A percentile compares a stretch with the other conserved stretches of the same genome.
Evolutionary conservation across 1,140 invertebrate genomes (phyloP).

Genomic region (Drosophila subobscura): DNA sequence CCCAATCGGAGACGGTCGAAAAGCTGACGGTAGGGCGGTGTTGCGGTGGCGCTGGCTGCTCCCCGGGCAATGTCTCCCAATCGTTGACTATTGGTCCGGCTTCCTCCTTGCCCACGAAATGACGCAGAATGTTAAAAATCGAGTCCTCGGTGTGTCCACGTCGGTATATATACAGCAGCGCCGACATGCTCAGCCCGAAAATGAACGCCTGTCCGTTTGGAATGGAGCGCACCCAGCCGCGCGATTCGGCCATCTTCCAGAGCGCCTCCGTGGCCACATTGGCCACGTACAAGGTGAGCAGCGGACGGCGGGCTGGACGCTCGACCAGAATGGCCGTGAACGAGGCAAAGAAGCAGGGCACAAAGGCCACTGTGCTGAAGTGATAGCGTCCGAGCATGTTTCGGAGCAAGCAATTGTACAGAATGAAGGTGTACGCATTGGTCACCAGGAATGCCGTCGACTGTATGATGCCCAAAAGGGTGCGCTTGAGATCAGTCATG

Average conservation of each 20-base stretch:
- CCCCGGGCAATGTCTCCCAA: conserved; percentile 2
- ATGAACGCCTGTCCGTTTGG: conserved; percentile 88
- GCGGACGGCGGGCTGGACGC: conserved; percentile 87
- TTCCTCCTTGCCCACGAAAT: conserved; percentile 87
- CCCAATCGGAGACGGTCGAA: conserved; percentile 50
- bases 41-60: conserved; percentile 40
- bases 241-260: conserved; percentile 88
- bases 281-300: conserved; percentile 91
- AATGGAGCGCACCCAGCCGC: conserved; percentile 87
- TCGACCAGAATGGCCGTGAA: conserved; percentile 90
- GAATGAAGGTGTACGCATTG: conserved; percentile 89
- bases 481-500: conserved; percentile 87
- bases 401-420: conserved; percentile 88
- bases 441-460: conserved; percentile 91
- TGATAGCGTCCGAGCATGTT: conserved; percentile 88
- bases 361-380: conserved; percentile 87
- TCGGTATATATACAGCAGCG: conserved; percentile 86
- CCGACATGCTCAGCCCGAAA: conserved; percentile 86
- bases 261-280: conserved; percentile 92
- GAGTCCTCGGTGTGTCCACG: conserved; percentile 85
- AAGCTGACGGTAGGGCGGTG: conserved; percentile 60
- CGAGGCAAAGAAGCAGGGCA: conserved; percentile 89
- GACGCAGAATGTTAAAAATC: conserved; percentile 87
- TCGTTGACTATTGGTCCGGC: conserved; percentile 77
- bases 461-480: conserved; percentile 88